A percentile compares a stretch with the other conserved stretches of the same genome.
phyloP scores from a whole-genome alignment of 2,797 vertebrate species.

The Anas georgica region DNA sequence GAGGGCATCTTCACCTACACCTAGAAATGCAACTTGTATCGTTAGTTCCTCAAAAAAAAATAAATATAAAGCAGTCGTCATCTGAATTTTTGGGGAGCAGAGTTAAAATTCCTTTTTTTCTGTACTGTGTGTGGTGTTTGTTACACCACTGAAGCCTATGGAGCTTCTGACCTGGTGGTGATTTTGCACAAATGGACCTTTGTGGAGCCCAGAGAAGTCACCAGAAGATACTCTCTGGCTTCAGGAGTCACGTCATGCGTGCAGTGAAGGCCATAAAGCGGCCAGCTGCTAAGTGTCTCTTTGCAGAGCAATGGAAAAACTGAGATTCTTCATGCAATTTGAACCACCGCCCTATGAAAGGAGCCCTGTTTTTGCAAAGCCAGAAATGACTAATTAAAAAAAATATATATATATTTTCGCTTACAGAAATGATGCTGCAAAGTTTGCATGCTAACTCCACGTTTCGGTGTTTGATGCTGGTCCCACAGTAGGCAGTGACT shows the following conservation, averaged over 20 bases:
- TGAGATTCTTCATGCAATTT: not conserved
- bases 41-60: not conserved
- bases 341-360: not conserved
- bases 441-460: not conserved
- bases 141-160: not conserved
- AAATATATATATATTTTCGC: not conserved
- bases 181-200: not conserved
- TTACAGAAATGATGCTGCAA: not conserved
- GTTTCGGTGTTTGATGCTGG: not conserved
- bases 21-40: not conserved
- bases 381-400: not conserved
- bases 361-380: not conserved
- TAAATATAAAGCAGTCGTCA: not conserved
- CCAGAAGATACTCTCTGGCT: not conserved
- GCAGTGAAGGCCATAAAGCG: not conserved
- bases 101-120: not conserved
- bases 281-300: not conserved
- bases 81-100: fast-evolving
- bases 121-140: not conserved
- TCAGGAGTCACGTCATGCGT: fast-evolving
- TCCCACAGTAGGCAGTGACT: not conserved
- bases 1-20: not conserved
- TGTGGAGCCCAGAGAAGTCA: not conserved
- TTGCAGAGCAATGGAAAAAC: not conserved
- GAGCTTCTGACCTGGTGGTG: not conserved